Evolutionary conservation across 2,113 vertebrate genomes (phyloP).

Genomic region (Indri indri): DNA sequence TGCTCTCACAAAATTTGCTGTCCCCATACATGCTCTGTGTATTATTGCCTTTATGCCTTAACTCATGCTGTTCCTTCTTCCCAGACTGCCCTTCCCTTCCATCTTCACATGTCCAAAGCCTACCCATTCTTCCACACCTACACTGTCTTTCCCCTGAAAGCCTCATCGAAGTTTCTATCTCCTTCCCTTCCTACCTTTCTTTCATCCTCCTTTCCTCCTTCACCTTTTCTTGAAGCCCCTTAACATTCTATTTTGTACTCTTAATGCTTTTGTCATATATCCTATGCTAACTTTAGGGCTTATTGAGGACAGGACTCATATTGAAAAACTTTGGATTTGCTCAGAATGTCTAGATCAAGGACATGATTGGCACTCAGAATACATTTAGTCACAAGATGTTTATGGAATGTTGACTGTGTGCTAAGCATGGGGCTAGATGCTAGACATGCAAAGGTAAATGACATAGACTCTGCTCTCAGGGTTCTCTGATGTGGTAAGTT

Average conservation of each 20-base stretch:
- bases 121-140: neutral
- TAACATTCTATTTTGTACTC: neutral
- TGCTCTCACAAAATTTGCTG: neutral
- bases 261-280: neutral
- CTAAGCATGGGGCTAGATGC: neutral
- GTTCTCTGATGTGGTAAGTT: neutral
- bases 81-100: neutral
- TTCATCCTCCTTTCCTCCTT: neutral
- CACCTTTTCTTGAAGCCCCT: neutral
- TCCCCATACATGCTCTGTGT: neutral
- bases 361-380: neutral
- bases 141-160: neutral
- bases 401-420: neutral
- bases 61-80: neutral
- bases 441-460: neutral
- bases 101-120: neutral
- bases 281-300: neutral
- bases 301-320: neutral
- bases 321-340: neutral
- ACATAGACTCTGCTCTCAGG: neutral
- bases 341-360: neutral
- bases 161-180: neutral
- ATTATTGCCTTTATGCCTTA: neutral
- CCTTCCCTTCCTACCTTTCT: neutral
- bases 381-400: neutral